Conservation (phyloP, 1,140 invertebrate genomes). For the Leptinotarsa defecta region DNA sequence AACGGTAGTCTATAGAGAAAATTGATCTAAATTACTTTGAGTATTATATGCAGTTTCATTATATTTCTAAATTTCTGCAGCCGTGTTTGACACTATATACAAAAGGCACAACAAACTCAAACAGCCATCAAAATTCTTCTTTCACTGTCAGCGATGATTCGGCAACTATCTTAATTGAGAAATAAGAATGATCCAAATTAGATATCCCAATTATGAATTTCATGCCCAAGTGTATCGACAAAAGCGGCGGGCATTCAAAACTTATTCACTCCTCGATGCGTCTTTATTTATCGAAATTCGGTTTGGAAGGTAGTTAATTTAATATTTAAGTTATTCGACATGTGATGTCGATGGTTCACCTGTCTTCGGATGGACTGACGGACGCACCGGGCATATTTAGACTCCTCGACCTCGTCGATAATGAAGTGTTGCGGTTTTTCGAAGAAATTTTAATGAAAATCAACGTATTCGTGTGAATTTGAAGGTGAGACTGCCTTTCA, state of each 20-base stretch:
- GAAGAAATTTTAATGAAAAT: conserved; percentile 9
- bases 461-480: neutral
- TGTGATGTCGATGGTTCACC: conserved; percentile 36
- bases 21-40: no score
- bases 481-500: neutral
- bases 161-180: conserved; percentile 11
- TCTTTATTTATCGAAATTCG: conserved; percentile 33
- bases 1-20: no score
- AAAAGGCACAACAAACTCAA: no score
- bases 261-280: conserved; percentile 21
- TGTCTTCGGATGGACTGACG: conserved; percentile 29
- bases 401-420: conserved; percentile 29
- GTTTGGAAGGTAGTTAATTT: conserved; percentile 34
- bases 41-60: no score
- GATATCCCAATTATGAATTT: conserved; percentile 39
- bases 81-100: no score
- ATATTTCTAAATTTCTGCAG: no score
- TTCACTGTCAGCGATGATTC: neutral
- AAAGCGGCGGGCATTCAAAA: conserved; percentile 19
- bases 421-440: conserved; percentile 19
- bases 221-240: conserved; percentile 36
- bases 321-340: conserved; percentile 44
- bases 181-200: conserved; percentile 25
- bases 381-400: conserved; percentile 36
- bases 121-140: no score